phyloP scores from a whole-genome alignment of 2,113 vertebrate species.

The Rhegmatorhina hoffmannsi region DNA sequence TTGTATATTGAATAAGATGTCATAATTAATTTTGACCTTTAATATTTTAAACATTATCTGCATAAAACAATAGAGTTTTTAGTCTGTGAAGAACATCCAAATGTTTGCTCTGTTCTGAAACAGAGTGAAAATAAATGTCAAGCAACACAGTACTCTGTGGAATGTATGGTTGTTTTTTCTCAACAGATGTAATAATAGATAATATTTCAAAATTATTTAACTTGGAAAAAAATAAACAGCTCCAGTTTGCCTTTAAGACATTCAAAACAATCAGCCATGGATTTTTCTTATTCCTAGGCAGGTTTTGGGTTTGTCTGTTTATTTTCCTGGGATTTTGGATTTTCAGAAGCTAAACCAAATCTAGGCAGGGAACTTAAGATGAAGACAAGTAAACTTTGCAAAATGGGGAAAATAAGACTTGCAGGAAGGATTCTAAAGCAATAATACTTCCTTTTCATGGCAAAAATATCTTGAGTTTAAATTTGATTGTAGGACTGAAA shows the following conservation, averaged over 20 bases:
- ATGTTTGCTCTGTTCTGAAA: not conserved
- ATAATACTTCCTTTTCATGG: not conserved
- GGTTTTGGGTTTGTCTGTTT: not conserved
- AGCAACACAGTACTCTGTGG: not conserved
- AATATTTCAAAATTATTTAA: not conserved
- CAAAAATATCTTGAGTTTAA: not conserved
- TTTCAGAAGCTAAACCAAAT: not conserved
- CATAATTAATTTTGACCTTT: not conserved
- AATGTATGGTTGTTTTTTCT: not conserved
- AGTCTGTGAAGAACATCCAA: not conserved
- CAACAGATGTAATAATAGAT: not conserved
- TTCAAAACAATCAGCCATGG: not conserved
- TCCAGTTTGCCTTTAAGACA: not conserved
- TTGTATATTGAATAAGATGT: not conserved
- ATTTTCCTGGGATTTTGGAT: not conserved
- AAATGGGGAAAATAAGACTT: not conserved
- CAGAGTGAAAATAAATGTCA: not conserved
- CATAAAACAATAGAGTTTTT: not conserved
- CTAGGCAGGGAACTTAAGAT: not conserved
- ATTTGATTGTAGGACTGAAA: not conserved
- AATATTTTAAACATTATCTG: not conserved
- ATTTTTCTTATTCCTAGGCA: not conserved
- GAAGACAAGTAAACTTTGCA: not conserved
- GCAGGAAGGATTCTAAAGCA: not conserved
- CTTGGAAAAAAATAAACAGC: not conserved